Conservation (phyloP, 2,888 invertebrate genomes). For the Orthosia cruda region DNA sequence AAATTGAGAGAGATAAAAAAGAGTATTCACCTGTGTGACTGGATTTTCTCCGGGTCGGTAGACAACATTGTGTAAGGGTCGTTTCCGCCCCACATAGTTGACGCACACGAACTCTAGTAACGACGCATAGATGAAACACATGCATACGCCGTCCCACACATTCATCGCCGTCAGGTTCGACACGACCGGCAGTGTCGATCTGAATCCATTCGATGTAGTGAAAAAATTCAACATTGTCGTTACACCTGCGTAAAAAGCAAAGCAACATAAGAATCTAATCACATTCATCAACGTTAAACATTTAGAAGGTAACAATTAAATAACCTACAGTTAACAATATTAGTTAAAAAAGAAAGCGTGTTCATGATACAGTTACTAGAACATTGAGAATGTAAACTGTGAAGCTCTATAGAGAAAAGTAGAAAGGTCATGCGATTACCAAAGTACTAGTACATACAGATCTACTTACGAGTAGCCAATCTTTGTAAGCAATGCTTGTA, state of each 20-base stretch:
- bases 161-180: conserved; percentile 99
- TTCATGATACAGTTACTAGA: conserved; percentile 54
- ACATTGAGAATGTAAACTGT: conserved; percentile 53
- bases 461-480: conserved; percentile 58
- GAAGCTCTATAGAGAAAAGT: conserved; percentile 52
- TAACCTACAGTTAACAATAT: conserved; percentile 22
- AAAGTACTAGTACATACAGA: conserved; percentile 42
- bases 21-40: conserved; percentile 95
- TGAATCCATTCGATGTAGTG: conserved; percentile 98
- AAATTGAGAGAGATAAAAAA: conserved; percentile 50
- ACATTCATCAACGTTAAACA: conserved; percentile 3
- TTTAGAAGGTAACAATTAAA: conserved; percentile 4
- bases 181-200: conserved; percentile 98
- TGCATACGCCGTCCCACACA: conserved; percentile 99
- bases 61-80: conserved; percentile 97
- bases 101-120: conserved; percentile 98
- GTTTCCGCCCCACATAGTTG: conserved; percentile 98
- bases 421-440: conserved; percentile 53
- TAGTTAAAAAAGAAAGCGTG: conserved; percentile 60
- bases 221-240: conserved; percentile 99
- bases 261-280: conserved; percentile 45
- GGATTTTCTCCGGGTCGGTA: conserved; percentile 98
- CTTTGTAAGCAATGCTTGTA: conserved; percentile 45
- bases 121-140: conserved; percentile 99
- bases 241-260: conserved; percentile 93